phyloP scores from a whole-genome alignment of 2,797 vertebrate species.

The Chromis chromis region DNA sequence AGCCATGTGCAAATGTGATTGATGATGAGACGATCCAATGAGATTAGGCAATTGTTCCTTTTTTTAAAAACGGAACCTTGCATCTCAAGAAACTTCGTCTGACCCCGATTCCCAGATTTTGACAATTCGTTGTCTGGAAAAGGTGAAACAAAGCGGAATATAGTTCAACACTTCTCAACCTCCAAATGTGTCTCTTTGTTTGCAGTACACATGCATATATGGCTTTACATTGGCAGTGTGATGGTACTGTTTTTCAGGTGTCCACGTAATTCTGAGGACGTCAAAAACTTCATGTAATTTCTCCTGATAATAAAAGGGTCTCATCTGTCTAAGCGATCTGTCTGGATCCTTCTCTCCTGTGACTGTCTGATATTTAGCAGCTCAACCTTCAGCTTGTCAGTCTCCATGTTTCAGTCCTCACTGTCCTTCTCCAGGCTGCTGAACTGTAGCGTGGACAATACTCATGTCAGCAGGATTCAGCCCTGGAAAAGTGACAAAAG shows the following conservation, averaged over 20 bases:
- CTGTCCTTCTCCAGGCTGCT: slow-evolving; percentile 83
- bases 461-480: slow-evolving; percentile 3
- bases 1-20: slow-evolving; percentile 55
- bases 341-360: slow-evolving; percentile 83
- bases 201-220: neutral
- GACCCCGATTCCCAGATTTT: slow-evolving; percentile 7
- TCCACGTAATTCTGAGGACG: neutral
- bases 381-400: slow-evolving; percentile 79
- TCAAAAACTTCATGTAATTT: slow-evolving; percentile 1
- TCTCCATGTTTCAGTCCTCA: slow-evolving; percentile 76
- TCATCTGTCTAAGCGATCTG: slow-evolving; percentile 17
- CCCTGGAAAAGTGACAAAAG: neutral
- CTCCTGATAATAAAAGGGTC: slow-evolving; percentile 1
- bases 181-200: neutral
- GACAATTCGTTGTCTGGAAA: slow-evolving; percentile 4
- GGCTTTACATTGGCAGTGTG: neutral
- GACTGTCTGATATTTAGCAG: slow-evolving; percentile 81
- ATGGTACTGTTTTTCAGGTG: neutral
- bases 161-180: neutral
- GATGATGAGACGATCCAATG: slow-evolving; percentile 37
- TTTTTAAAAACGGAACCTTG: slow-evolving; percentile 4
- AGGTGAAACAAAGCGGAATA: slow-evolving; percentile 8
- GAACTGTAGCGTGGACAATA: slow-evolving; percentile 43
- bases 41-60: slow-evolving; percentile 15
- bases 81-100: slow-evolving; percentile 11